These are phyloP conservation scores for Griposia aprilina DNA, from an alignment of 2,888 invertebrate species.

Conservation along the genomic window DNA sequence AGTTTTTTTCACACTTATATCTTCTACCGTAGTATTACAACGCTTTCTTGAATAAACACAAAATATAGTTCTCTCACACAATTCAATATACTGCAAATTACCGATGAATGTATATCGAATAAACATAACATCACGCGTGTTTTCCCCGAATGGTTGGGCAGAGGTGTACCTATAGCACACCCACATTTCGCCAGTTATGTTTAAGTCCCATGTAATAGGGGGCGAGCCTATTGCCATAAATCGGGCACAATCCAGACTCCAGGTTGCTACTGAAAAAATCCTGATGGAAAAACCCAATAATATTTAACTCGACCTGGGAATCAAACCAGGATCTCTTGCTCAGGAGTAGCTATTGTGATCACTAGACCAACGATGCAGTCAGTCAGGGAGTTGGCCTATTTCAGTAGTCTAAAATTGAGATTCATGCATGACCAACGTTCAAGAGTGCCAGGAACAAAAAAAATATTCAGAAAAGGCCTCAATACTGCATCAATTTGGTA, in stretches of 20 bases:
- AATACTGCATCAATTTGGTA: constrained; percentile 36
- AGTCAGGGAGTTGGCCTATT: neutral
- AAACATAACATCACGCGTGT: neutral
- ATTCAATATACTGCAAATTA: no score
- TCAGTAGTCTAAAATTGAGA: constrained; percentile 19
- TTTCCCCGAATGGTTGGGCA: neutral
- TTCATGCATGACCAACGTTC: constrained; percentile 16
- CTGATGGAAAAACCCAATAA: neutral
- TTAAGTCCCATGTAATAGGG: neutral
- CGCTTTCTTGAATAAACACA: no score
- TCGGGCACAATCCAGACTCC: neutral
- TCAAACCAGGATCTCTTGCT: neutral
- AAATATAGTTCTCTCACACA: no score
- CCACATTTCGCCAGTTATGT: neutral
- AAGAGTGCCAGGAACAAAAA: constrained; percentile 6
- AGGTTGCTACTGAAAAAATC: neutral
- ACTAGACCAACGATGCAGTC: neutral
- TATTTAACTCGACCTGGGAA: neutral
- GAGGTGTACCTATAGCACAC: neutral
- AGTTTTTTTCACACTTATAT: no score
- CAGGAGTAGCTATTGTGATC: neutral
- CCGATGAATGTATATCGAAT: no score
- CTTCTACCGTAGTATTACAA: no score
- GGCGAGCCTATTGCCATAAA: neutral
- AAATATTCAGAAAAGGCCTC: constrained; percentile 32